phyloP scores from a whole-genome alignment of 2,797 vertebrate genomes.

The Onychomys leucogaster region DNA sequence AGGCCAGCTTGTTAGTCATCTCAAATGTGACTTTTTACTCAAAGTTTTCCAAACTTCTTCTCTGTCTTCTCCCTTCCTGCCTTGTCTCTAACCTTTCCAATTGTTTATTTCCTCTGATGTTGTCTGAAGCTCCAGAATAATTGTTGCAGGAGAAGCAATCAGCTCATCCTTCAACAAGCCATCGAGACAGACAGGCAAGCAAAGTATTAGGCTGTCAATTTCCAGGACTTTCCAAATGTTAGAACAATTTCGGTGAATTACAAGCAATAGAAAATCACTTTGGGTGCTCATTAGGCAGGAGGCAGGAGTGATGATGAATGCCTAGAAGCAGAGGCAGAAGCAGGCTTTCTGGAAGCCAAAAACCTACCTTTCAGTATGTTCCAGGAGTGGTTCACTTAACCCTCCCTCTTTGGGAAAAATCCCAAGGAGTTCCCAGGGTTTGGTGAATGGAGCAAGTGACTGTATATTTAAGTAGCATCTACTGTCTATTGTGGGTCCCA shows the following conservation, averaged over 20 bases:
- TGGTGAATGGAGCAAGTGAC: background rate
- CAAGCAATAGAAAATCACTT: conserved; percentile 89
- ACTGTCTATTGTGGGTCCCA: background rate
- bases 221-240: conserved; percentile 85
- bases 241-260: conserved; percentile 88
- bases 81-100: conserved; percentile 82
- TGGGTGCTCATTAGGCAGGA: conserved; percentile 86
- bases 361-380: conserved; percentile 50
- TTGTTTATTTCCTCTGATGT: conserved; percentile 84
- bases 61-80: conserved; percentile 65
- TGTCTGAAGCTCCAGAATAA: conserved; percentile 85
- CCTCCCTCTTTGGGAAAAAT: conserved; percentile 21
- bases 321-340: conserved; percentile 64
- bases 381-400: conserved; percentile 35
- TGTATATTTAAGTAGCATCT: background rate
- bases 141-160: conserved; percentile 84
- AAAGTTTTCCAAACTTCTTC: background rate
- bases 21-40: background rate
- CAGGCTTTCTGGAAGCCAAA: conserved; percentile 45
- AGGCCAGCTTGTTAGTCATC: background rate
- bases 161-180: conserved; percentile 83
- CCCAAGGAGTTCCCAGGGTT: background rate
- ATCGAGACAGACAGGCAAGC: conserved; percentile 82
- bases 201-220: conserved; percentile 87
- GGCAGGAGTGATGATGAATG: conserved; percentile 84